Conservation (phyloP, 2,797 vertebrate genomes). For the Sebastes flavidus region DNA sequence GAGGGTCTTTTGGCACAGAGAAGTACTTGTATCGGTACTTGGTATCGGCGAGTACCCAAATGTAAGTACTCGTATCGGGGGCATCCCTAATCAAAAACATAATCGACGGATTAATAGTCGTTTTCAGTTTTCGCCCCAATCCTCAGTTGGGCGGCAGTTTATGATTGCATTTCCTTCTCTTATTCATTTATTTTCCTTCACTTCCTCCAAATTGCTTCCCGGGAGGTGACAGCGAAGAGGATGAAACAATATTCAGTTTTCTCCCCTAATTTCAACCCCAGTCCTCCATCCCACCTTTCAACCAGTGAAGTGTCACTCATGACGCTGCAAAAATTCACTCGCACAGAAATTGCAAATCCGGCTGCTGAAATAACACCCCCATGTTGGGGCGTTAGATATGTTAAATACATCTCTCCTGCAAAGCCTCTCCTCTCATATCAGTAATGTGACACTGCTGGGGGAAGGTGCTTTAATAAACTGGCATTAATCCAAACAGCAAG, state of each 20-base stretch:
- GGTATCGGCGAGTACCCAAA: too few relatives aligned
- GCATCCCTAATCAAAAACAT: not conserved
- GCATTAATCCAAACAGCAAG: not conserved
- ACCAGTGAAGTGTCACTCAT: slow-evolving; percentile 1
- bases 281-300: not conserved
- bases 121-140: not conserved
- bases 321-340: slow-evolving; percentile 4
- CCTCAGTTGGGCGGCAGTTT: not conserved
- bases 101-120: not conserved
- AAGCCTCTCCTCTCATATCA: slow-evolving; percentile 19
- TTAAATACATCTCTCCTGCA: slow-evolving; percentile 24
- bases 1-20: too few relatives aligned
- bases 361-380: not conserved
- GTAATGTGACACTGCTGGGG: not conserved
- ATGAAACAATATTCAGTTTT: slow-evolving; percentile 5
- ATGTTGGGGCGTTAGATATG: slow-evolving; percentile 3
- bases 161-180: not conserved
- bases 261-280: not conserved
- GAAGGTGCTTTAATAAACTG: slow-evolving; percentile 15
- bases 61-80: not conserved
- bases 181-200: not conserved
- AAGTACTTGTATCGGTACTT: too few relatives aligned
- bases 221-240: not conserved
- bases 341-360: not conserved
- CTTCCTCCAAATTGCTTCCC: not conserved